Conservation (phyloP, 53 echinoderm and acorn worm species). For the Stichopus horrens region DNA sequence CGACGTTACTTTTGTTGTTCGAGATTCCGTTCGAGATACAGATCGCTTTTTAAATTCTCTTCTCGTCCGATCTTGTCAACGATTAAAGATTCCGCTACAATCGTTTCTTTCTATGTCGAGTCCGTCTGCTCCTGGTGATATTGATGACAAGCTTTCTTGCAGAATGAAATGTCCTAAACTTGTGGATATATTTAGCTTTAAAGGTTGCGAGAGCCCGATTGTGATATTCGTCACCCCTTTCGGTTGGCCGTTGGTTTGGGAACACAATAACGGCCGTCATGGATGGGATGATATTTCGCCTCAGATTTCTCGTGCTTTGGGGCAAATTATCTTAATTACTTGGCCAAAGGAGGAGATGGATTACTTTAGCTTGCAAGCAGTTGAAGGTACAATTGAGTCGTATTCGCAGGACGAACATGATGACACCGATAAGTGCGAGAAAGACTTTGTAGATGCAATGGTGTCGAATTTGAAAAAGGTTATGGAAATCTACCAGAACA, state of each 20-base stretch:
- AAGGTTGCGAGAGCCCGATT: constrained; percentile 64
- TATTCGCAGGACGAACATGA: constrained; percentile 13
- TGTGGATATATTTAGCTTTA: constrained; percentile 68
- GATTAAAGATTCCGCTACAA: constrained; percentile 30
- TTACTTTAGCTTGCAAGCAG: constrained; percentile 51
- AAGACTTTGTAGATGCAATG: constrained; percentile 37
- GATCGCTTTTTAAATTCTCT: constrained; percentile 44
- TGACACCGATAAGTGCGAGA: constrained; percentile 32
- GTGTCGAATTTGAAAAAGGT: constrained; percentile 39
- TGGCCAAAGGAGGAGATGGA: constrained; percentile 61
- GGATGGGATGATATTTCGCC: constrained; percentile 69
- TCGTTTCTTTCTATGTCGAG: background rate
- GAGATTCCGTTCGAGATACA: constrained; percentile 40
- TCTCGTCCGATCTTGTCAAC: constrained; percentile 41
- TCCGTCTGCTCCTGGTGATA: background rate
- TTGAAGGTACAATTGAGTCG: constrained; percentile 49
- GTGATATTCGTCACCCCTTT: constrained; percentile 56
- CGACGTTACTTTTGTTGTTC: constrained; percentile 49
- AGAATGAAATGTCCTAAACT: constrained; percentile 7
- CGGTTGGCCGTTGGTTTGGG: constrained; percentile 64
- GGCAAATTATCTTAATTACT: constrained; percentile 61
- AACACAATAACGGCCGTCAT: constrained; percentile 54
- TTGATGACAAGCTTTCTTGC: background rate
- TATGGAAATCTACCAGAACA: constrained; percentile 24
- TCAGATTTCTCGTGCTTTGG: constrained; percentile 65